Conservation (phyloP, 2,888 invertebrate species). For the Beris chalybata region DNA sequence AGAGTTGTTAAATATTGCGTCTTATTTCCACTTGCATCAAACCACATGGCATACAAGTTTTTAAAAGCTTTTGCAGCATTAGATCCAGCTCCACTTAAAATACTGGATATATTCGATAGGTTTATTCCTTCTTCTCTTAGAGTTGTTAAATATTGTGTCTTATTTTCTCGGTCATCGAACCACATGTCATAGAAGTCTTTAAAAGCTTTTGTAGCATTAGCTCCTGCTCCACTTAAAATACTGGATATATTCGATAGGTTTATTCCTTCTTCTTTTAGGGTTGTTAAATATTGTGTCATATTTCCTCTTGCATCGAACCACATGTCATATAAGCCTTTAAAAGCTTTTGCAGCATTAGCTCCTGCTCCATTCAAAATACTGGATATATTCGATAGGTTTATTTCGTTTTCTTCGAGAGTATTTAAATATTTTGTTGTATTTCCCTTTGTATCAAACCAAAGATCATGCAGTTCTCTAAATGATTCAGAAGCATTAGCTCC, state of each 20-base stretch:
- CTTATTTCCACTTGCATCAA: slow-evolving; percentile 34
- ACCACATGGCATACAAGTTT: slow-evolving; percentile 41
- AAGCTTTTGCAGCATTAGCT: no score
- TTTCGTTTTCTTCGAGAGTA: slow-evolving; percentile 11
- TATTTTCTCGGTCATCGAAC: slow-evolving; percentile 37
- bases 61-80: slow-evolving; percentile 39
- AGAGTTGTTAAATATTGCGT: slow-evolving; percentile 30
- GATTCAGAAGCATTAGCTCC: slow-evolving; percentile 39
- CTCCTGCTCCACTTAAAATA: slow-evolving; percentile 42
- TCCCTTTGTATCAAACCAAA: slow-evolving; percentile 39
- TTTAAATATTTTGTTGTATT: slow-evolving; percentile 30
- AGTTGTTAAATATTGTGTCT: slow-evolving; percentile 29
- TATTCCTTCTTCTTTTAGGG: no score
- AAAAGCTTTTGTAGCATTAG: slow-evolving; percentile 39
- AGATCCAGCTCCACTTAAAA: slow-evolving; percentile 18
- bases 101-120: slow-evolving; percentile 19
- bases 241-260: no score
- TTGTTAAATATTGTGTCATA: no score
- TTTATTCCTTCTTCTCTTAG: slow-evolving; percentile 10
- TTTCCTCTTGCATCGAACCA: no score
- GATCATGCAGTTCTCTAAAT: slow-evolving; percentile 41
- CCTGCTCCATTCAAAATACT: slow-evolving; percentile 24
- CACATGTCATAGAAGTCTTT: slow-evolving; percentile 41
- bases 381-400: slow-evolving; percentile 11
- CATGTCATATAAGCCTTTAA: no score